phyloP scores from a whole-genome alignment of 2,113 vertebrate genomes.

The Dissostichus mawsoni region DNA sequence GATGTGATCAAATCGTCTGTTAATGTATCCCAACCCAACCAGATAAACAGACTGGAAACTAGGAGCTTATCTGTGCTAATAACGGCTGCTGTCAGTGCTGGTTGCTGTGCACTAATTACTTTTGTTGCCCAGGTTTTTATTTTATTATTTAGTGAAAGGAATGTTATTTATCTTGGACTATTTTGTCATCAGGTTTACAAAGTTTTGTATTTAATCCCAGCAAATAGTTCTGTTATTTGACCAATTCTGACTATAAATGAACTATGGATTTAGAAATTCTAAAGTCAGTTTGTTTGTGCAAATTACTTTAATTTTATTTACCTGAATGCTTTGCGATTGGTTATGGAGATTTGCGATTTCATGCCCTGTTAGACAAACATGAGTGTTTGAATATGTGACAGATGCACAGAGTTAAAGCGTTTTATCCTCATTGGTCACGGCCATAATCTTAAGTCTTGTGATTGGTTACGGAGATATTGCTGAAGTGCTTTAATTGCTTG shows the following conservation, averaged over 20 bases:
- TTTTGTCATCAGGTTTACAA: slow-evolving; percentile 22
- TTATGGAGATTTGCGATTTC: slow-evolving; percentile 63
- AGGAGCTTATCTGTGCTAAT: slow-evolving; percentile 40
- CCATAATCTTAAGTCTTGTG: slow-evolving; percentile 73
- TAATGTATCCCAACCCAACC: slow-evolving; percentile 48
- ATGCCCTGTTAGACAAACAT: slow-evolving; percentile 67
- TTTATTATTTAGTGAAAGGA: slow-evolving; percentile 1
- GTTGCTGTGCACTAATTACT: slow-evolving; percentile 37
- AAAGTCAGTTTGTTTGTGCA: slow-evolving; percentile 42
- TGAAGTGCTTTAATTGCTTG: slow-evolving; percentile 76
- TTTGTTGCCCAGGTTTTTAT: slow-evolving; percentile 30
- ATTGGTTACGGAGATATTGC: slow-evolving; percentile 78
- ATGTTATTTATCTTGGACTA: not conserved
- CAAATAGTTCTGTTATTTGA: slow-evolving; percentile 10
- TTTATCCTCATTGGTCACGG: slow-evolving; percentile 77
- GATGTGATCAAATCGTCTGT: slow-evolving; percentile 45
- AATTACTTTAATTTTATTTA: slow-evolving; percentile 65
- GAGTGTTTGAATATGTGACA: slow-evolving; percentile 69
- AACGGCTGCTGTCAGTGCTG: slow-evolving; percentile 37
- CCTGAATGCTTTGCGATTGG: slow-evolving; percentile 68
- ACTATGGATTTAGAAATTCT: slow-evolving; percentile 34
- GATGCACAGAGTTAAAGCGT: slow-evolving; percentile 68
- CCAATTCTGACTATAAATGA: slow-evolving; percentile 31
- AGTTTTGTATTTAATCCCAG: slow-evolving; percentile 24
- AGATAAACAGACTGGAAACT: slow-evolving; percentile 11